Evolutionary conservation across 2,888 invertebrate genomes (phyloP).

Genomic region (Agrochola circellaris): DNA sequence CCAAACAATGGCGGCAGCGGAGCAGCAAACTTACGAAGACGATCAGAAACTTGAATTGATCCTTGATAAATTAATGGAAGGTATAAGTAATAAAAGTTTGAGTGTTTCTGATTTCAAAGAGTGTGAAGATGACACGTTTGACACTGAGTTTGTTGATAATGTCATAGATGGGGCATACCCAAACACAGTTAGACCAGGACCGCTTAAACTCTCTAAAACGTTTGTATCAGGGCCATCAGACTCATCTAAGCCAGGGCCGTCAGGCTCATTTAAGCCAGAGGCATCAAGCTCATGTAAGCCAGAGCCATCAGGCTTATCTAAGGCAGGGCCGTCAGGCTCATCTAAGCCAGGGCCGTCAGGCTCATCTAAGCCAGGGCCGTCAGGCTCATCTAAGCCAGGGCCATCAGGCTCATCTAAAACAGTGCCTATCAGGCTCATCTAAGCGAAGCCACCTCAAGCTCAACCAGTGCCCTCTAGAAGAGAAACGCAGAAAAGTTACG

Average conservation of each 20-base stretch:
- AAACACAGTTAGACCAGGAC: background rate
- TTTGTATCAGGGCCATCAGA: background rate
- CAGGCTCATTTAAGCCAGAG: background rate
- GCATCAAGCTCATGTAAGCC: background rate
- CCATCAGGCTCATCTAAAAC: background rate
- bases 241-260: background rate
- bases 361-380: background rate
- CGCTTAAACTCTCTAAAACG: too few species aligned
- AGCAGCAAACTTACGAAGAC: constrained; percentile 33
- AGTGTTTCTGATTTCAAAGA: constrained; percentile 23
- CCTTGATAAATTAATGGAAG: constrained; percentile 55
- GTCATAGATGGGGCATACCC: constrained; percentile 3
- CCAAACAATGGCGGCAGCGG: constrained; percentile 24
- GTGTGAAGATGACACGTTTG: constrained; percentile 24
- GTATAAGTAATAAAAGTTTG: constrained; percentile 13
- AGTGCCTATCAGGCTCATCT: background rate
- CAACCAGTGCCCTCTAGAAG: too few species aligned
- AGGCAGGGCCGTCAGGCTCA: too few species aligned
- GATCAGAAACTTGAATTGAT: constrained; percentile 65
- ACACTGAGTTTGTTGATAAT: constrained; percentile 23
- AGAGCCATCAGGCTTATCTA: background rate
- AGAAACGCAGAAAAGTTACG: too few species aligned
- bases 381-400: background rate
- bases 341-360: background rate
- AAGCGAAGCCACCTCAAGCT: too few species aligned